A percentile compares a stretch with the other conserved stretches of the same genome.
phyloP scores from a whole-genome alignment of 2,113 vertebrate genomes.

The Xenopus laevis region DNA sequence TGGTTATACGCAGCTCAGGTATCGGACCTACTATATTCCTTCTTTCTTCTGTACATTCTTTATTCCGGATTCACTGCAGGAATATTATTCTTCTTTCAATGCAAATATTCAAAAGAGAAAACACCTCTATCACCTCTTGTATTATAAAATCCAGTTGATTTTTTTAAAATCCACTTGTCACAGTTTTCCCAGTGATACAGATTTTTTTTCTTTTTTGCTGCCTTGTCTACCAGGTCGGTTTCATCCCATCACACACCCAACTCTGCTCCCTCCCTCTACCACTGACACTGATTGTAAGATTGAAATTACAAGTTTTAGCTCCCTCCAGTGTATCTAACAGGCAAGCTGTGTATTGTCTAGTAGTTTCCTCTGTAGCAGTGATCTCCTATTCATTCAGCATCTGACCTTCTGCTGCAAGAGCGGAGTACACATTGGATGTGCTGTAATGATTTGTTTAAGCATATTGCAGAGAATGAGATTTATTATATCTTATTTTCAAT shows the following conservation, averaged over 20 bases:
- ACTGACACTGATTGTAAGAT: background rate
- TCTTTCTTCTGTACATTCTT: too few species aligned
- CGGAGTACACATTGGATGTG: too few species aligned
- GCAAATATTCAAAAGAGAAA: background rate
- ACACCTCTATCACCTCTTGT: background rate
- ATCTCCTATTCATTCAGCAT: background rate
- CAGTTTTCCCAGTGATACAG: background rate
- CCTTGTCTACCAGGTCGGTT: background rate
- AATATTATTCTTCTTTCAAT: background rate
- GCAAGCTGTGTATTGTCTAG: too few species aligned
- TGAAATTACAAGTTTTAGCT: background rate
- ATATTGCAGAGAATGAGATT: too few species aligned
- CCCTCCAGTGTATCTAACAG: slow-evolving; percentile 15
- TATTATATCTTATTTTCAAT: too few species aligned
- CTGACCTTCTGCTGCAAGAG: background rate
- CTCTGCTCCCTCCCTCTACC: slow-evolving; percentile 8
- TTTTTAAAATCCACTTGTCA: background rate
- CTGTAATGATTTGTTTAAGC: too few species aligned
- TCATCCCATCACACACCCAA: slow-evolving; percentile 20
- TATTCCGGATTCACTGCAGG: background rate
- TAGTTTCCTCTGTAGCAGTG: background rate
- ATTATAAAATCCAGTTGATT: background rate
- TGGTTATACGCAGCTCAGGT: background rate
- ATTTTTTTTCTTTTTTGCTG: background rate
- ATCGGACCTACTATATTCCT: background rate